Evolutionary conservation across 1,140 invertebrate genomes (phyloP).

Genomic region (Orussus abietinus): DNA sequence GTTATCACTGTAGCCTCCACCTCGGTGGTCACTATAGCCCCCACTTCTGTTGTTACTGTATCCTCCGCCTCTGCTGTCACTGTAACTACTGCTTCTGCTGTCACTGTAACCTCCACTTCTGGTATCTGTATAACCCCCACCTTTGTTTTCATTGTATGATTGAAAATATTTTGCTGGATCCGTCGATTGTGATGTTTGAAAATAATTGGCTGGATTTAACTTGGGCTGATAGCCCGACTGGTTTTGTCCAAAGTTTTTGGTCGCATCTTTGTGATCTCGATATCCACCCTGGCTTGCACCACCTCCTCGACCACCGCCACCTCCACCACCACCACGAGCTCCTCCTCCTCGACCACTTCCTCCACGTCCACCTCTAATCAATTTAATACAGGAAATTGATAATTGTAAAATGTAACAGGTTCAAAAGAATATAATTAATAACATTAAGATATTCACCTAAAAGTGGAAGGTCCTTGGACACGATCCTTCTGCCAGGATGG

Average conservation of each 20-base stretch:
- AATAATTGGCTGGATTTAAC: slow-evolving; percentile 7
- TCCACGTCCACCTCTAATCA: slow-evolving; percentile 30
- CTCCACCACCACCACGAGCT: slow-evolving; percentile 27
- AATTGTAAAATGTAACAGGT: slow-evolving; percentile 3
- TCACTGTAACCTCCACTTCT: slow-evolving; percentile 18
- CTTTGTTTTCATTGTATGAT: slow-evolving; percentile 11
- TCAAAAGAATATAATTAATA: slow-evolving; percentile 13
- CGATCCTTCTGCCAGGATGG: slow-evolving; percentile 80
- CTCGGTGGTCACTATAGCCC: slow-evolving; percentile 17
- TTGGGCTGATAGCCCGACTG: slow-evolving; percentile 21
- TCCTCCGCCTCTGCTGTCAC: slow-evolving; percentile 14
- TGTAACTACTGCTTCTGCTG: slow-evolving; percentile 11
- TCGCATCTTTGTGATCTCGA: slow-evolving; percentile 31
- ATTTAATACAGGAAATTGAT: slow-evolving; percentile 3
- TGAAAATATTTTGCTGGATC: slow-evolving; percentile 15
- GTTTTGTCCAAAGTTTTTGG: slow-evolving; percentile 34
- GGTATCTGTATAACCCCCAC: slow-evolving; percentile 13
- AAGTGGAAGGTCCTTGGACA: slow-evolving; percentile 27
- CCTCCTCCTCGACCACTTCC: slow-evolving; percentile 30
- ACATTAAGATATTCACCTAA: slow-evolving; percentile 19
- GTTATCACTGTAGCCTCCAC: slow-evolving; percentile 21
- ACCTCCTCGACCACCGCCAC: slow-evolving; percentile 28
- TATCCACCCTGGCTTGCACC: slow-evolving; percentile 27
- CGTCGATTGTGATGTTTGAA: slow-evolving; percentile 11
- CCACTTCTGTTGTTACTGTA: slow-evolving; percentile 16